These are phyloP conservation scores for Ranitomeya imitator DNA, from an alignment of 2,113 vertebrate species.

Conservation along the genomic window DNA sequence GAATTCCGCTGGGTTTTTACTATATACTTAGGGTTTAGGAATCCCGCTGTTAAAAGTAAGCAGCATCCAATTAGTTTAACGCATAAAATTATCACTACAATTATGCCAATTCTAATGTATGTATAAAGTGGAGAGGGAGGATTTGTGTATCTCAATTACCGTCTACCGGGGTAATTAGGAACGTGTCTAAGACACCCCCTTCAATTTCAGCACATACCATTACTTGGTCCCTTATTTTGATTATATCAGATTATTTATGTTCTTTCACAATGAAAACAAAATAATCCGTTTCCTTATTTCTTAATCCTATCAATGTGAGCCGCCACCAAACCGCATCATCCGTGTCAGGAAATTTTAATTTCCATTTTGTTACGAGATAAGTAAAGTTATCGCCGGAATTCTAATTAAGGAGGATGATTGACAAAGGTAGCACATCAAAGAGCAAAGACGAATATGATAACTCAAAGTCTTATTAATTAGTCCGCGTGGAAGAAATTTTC, in stretches of 20 bases:
- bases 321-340: slow-evolving; percentile 70
- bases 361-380: slow-evolving; percentile 81
- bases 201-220: slow-evolving; percentile 57
- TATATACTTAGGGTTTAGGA: slow-evolving; percentile 21
- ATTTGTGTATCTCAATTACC: slow-evolving; percentile 68
- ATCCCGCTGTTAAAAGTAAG: slow-evolving; percentile 28
- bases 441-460: slow-evolving; percentile 80
- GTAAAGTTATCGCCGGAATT: slow-evolving; percentile 84
- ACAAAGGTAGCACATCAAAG: slow-evolving; percentile 90
- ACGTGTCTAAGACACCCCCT: slow-evolving; percentile 64
- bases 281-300: slow-evolving; percentile 64
- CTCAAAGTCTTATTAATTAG: slow-evolving; percentile 89
- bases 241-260: slow-evolving; percentile 75
- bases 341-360: slow-evolving; percentile 74
- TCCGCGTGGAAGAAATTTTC: slow-evolving; percentile 78
- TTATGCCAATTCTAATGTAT: slow-evolving; percentile 48
- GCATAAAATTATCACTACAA: slow-evolving; percentile 35
- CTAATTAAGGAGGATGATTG: slow-evolving; percentile 86
- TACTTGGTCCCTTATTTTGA: slow-evolving; percentile 72
- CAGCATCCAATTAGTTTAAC: slow-evolving; percentile 38
- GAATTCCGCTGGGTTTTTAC: slow-evolving; percentile 39
- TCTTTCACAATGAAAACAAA: slow-evolving; percentile 55
- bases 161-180: slow-evolving; percentile 68
- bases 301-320: slow-evolving; percentile 73
- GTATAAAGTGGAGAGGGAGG: slow-evolving; percentile 61